phyloP scores from a whole-genome alignment of 2,888 invertebrate species.

The Marasmarcha lunaedactyla region DNA sequence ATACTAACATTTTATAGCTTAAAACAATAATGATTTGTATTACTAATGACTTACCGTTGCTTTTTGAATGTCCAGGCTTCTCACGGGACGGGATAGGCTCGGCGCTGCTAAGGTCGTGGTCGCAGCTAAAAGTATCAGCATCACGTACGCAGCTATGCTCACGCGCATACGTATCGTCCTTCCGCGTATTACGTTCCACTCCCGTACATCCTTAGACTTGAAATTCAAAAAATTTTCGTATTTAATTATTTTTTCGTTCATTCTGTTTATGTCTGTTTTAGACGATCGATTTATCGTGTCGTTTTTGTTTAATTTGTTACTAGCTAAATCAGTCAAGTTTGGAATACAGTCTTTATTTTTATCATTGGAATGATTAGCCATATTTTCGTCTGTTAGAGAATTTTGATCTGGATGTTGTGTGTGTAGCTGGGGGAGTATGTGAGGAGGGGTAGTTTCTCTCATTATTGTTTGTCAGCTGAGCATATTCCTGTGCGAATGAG shows the following conservation, averaged over 20 bases:
- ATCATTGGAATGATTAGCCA: conserved; percentile 48
- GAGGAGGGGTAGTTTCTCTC: neutral
- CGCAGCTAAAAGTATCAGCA: conserved; percentile 35
- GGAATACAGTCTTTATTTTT: conserved; percentile 17
- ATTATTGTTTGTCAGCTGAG: conserved; percentile 38
- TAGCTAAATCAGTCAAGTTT: conserved; percentile 55
- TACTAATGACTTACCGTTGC: conserved; percentile 37
- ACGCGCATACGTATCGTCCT: conserved; percentile 49
- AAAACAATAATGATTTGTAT: neutral
- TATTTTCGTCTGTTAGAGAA: conserved; percentile 29
- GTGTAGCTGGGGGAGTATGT: neutral
- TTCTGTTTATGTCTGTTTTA: neutral
- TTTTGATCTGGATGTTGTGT: conserved; percentile 18
- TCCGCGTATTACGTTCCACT: conserved; percentile 32
- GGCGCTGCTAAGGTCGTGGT: conserved; percentile 32
- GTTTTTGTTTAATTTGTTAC: conserved; percentile 38
- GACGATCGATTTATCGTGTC: conserved; percentile 25
- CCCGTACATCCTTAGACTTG: conserved; percentile 47
- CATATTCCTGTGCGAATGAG: conserved; percentile 25
- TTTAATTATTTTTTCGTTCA: no score
- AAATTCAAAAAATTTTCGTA: conserved; percentile 25
- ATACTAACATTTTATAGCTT: neutral
- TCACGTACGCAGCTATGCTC: conserved; percentile 34
- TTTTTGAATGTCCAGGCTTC: conserved; percentile 37
- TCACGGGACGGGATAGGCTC: conserved; percentile 27